Base-by-base conservation (phyloP, 2,888 invertebrate species). In the Agriopis leucophaearia region DNA sequence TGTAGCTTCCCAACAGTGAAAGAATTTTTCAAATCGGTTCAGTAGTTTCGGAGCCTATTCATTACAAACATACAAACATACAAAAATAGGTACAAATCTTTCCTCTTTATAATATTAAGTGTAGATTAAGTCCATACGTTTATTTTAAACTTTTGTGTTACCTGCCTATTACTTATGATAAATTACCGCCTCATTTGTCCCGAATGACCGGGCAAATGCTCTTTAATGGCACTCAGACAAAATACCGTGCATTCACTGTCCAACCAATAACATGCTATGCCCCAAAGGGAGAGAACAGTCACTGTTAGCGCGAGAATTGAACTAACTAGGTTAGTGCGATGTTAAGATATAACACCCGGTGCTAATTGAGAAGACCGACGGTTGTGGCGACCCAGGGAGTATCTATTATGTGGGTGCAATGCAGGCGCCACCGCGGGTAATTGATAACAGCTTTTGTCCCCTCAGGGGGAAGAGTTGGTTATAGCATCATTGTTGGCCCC, bases 361-460 rank as follows among this genome's bases (percentile, higher is more conserved):
- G 40, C 51, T 57, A 57, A 64, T 57, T 51, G 64, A 50, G 50
- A 57, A 57, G 42, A 48, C 48, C 27, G 44, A 55, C 56, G 15
- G 40, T 38, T 45, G 45, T 12, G 15, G 15, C 44, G 27, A 44
- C 44, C 45, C 50, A 45, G 35, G 35, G 42, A 35, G 52, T 35
- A 52, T 58, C 51, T 16, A 64, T 64, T 58, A 64, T 38, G 35
- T 40, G 12, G 51, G 58, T 52, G 47, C 50, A 51, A 7, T 51
- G 50, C 50, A 42, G 50, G 48, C 50, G 10, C 18, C 40, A 36
- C 38, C 35, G 38, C 27, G 55, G n/a, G 40, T 66, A 61, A 66
- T 66, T 66, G 66, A 65, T 65, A 60, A 60, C 64, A 40, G 58
- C 38, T 45, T 48, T 42, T 52, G 59, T 55, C 40, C 35, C 52